phyloP scores from a whole-genome alignment of 2,888 invertebrate genomes.

The Cataglyphis albicans region DNA sequence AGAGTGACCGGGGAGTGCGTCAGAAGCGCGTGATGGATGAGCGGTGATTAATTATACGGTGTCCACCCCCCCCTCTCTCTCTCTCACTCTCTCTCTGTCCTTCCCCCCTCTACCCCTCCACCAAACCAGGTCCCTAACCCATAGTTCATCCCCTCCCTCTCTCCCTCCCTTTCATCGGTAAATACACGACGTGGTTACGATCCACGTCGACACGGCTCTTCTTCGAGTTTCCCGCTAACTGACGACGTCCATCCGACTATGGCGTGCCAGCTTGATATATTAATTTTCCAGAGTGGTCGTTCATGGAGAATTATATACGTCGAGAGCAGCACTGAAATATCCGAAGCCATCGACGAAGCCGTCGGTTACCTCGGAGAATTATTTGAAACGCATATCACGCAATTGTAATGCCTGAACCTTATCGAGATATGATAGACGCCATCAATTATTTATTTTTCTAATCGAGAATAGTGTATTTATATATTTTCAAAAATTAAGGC shows the following conservation, averaged over 20 bases:
- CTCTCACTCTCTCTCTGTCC: no score
- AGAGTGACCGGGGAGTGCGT: slow-evolving; percentile 77
- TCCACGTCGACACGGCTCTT: slow-evolving; percentile 41
- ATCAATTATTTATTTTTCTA: background rate
- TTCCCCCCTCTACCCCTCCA: background rate
- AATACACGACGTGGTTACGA: slow-evolving; percentile 48
- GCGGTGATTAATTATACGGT: slow-evolving; percentile 83
- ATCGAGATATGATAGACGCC: background rate
- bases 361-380: background rate
- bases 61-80: slow-evolving; percentile 65
- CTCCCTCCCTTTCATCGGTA: slow-evolving; percentile 26
- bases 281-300: slow-evolving; percentile 69
- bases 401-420: background rate
- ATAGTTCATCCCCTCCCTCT: background rate
- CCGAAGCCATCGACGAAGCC: background rate
- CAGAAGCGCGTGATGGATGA: slow-evolving; percentile 82
- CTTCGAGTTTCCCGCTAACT: slow-evolving; percentile 41
- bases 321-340: background rate
- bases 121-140: background rate
- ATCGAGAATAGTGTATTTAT: background rate
- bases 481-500: background rate
- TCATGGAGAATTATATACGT: background rate
- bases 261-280: slow-evolving; percentile 61
- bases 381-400: background rate
- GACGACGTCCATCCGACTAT: slow-evolving; percentile 22